Percentiles rank a stretch among this genome's conserved stretches.
phyloP scores from a whole-genome alignment of 2,113 vertebrate species.

The Spermophilus dauricus region DNA sequence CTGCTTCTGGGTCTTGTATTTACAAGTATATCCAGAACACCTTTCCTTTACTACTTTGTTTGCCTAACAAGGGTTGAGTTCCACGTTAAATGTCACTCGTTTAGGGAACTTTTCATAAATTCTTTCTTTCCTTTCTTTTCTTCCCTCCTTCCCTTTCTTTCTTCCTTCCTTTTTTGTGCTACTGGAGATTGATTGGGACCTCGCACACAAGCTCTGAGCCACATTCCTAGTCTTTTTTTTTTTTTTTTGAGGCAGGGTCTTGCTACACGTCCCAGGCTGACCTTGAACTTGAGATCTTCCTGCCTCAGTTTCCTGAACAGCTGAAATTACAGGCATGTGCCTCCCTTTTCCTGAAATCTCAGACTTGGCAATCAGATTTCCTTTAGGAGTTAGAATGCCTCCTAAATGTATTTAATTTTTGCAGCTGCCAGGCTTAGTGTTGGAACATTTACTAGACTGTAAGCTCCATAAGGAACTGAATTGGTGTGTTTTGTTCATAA shows the following conservation, averaged over 20 bases:
- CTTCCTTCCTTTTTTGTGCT: neutral
- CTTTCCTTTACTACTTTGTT: neutral
- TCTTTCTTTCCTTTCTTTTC: neutral
- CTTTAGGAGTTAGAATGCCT: neutral
- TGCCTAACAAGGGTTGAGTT: neutral
- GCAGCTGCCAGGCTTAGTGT: too few relatives aligned
- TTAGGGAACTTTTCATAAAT: neutral
- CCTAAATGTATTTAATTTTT: neutral
- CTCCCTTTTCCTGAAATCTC: neutral
- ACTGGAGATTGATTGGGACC: neutral
- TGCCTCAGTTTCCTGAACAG: neutral
- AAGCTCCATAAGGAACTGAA: neutral
- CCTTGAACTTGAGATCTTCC: neutral
- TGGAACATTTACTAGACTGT: neutral
- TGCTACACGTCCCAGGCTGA: neutral
- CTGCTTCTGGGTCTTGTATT: neutral
- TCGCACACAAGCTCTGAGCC: neutral
- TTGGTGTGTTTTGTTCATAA: neutral
- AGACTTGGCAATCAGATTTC: neutral
- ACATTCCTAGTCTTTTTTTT: neutral
- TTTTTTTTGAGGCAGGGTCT: neutral
- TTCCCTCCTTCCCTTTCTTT: neutral
- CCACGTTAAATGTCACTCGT: neutral
- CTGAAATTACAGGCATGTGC: neutral
- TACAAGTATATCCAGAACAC: fast-evolving